A percentile compares a stretch with the other conserved stretches of the same genome.
Conservation (phyloP, 2,113 vertebrate species). For the Pluvialis apricaria region DNA sequence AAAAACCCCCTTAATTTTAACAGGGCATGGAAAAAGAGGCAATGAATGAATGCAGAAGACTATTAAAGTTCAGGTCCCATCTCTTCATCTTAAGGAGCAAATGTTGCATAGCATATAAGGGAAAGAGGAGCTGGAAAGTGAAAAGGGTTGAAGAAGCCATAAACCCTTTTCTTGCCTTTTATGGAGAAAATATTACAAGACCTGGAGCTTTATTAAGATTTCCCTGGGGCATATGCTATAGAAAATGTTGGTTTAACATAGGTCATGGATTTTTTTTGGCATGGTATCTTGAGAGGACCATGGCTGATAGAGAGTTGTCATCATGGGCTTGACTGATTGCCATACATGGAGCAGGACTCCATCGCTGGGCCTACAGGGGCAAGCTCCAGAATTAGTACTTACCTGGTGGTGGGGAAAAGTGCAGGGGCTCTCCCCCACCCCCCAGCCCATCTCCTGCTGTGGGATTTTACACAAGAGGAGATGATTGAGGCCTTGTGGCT, state of each 20-base stretch:
- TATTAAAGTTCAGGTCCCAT: neutral
- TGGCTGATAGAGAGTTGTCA: neutral
- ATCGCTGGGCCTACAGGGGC: neutral
- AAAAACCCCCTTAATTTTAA: neutral
- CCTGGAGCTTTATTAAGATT: neutral
- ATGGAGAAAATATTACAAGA: neutral
- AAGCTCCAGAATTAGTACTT: neutral
- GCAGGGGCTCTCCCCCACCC: neutral
- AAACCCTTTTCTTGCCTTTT: neutral
- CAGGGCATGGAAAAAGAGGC: neutral
- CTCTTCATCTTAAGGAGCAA: neutral
- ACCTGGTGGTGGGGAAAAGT: neutral
- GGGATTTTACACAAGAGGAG: neutral
- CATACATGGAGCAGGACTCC: fast-evolving
- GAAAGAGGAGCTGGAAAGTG: neutral
- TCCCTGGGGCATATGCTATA: neutral
- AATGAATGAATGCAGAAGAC: neutral
- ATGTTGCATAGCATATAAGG: fast-evolving
- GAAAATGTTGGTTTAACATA: neutral
- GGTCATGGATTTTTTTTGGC: neutral
- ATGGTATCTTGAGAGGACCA: neutral
- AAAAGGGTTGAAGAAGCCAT: neutral
- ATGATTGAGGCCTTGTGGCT: neutral
- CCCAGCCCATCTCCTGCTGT: neutral
- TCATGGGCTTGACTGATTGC: neutral